Base-by-base conservation (phyloP, 2,888 invertebrate species). In the Callyntrura sp. region DNA sequence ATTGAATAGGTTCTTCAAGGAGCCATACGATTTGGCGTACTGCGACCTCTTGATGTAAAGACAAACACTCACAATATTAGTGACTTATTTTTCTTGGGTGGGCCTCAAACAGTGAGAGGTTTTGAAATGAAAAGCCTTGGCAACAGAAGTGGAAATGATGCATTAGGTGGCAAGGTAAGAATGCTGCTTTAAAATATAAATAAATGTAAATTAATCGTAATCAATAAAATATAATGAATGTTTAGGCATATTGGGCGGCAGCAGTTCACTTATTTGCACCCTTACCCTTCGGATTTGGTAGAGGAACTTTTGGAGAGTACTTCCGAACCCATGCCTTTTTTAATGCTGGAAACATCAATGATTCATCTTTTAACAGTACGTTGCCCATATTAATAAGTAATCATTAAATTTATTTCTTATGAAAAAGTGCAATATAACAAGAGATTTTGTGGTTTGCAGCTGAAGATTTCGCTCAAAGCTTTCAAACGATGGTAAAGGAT, bases 241-340 rank as follows among this genome's bases (percentile, higher is more conserved):
- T 48, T 51, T 94, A 97, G 95, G 96, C 97, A 62, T 98, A 97
- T 95, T 98, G 98, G 98, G 96, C 98, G 14, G 95, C 96, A 1
- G 99, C 97, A 0, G 94, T 98, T 12, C 99, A 99, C 95, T 94
- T 98, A 43, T 99, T 97, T 95, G 96, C 97, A 0, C 99, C 99
- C 11, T 95, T 99, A 89, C 99, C 99, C 17, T 98, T 98, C 95
- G 96, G 96, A 92, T 97, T 97, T 2, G 96, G 97, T 12, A 96
- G 96, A 93, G 97, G 97, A 65, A 97, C 97, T 8, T 96, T 98
- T 92, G 97, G 97, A 0, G 97, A 98, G 92, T 95, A 98, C 93
- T 97, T 99, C 94, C 96, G 98, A 90, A 96, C 97, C 60, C 99
- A 99, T 95, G 95, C 97, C 85, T 99, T 99, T 95, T 94, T 98